Percentiles rank a stretch among this genome's conserved stretches.
Evolutionary conservation across 2,888 invertebrate genomes (phyloP).

Genomic region (Tenthredo notha): DNA sequence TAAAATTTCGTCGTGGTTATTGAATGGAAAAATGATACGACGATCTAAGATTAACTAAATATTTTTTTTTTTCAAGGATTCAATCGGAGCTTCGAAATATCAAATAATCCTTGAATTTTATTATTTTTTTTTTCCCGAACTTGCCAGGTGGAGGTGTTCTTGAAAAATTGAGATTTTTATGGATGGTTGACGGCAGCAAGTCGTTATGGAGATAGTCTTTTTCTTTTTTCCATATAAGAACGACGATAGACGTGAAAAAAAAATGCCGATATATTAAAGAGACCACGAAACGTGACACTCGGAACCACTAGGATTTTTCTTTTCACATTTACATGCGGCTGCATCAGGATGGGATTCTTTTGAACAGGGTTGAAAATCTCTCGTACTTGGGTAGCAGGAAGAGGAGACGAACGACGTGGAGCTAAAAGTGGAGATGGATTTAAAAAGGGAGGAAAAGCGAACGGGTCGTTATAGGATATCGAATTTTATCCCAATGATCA

Average conservation of each 20-base stretch:
- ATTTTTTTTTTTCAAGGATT: not conserved
- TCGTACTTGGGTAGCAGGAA: not conserved
- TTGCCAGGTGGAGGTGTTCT: not conserved
- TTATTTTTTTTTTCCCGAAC: not conserved
- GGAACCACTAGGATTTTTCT: not conserved
- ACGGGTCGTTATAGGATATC: conserved; percentile 40
- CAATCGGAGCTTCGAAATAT: not conserved
- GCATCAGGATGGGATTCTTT: not conserved
- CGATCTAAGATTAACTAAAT: not conserved
- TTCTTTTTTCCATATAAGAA: not conserved
- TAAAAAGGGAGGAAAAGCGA: not conserved
- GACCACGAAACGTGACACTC: not conserved
- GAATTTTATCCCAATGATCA: conserved; percentile 23
- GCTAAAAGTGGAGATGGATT: not conserved
- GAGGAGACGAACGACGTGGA: not conserved
- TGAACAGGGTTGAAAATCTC: conserved; percentile 1
- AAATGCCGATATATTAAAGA: not conserved
- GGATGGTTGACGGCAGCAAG: not conserved
- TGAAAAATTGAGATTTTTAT: not conserved
- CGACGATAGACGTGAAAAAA: not conserved
- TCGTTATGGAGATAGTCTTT: not conserved
- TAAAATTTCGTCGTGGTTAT: not conserved
- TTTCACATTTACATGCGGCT: not conserved
- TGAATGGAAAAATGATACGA: not conserved
- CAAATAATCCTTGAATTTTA: not conserved